phyloP scores from a whole-genome alignment of 2,113 vertebrate genomes.

The Leuciscus idus region DNA sequence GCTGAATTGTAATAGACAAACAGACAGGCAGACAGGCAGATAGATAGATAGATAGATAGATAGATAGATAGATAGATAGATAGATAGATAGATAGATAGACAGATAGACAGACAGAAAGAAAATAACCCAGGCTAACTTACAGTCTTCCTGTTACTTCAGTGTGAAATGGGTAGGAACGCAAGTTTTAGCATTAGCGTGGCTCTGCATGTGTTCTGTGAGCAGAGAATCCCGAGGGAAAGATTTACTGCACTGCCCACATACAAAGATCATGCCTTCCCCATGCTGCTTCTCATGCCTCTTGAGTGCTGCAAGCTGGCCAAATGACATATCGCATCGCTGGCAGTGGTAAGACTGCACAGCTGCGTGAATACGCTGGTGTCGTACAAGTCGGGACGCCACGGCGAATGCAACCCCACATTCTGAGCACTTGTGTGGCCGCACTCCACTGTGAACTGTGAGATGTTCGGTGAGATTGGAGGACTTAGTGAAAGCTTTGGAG shows the following conservation, averaged over 20 bases:
- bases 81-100: neutral
- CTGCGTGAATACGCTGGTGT: constrained; percentile 69
- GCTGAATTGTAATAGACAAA: neutral
- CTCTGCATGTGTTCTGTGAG: constrained; percentile 66
- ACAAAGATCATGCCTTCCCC: constrained; percentile 68
- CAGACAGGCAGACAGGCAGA: too few relatives aligned
- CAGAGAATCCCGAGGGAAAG: constrained; percentile 65
- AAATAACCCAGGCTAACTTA: neutral
- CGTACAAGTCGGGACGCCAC: constrained; percentile 71
- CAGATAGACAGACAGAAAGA: neutral
- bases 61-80: too few relatives aligned
- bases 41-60: too few relatives aligned
- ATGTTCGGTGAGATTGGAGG: constrained; percentile 75
- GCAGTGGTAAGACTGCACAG: constrained; percentile 60
- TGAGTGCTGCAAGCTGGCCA: constrained; percentile 51
- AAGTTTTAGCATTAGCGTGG: constrained; percentile 46
- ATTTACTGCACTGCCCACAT: constrained; percentile 68
- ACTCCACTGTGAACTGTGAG: constrained; percentile 74
- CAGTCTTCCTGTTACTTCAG: neutral
- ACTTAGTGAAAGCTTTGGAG: constrained; percentile 76
- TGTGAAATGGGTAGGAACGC: neutral
- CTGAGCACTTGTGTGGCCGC: constrained; percentile 69
- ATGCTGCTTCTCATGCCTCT: constrained; percentile 66
- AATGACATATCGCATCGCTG: constrained; percentile 63
- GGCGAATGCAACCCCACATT: constrained; percentile 76